Conservation (phyloP, 1,140 invertebrate genomes). For the Listronotus bonariensis region DNA sequence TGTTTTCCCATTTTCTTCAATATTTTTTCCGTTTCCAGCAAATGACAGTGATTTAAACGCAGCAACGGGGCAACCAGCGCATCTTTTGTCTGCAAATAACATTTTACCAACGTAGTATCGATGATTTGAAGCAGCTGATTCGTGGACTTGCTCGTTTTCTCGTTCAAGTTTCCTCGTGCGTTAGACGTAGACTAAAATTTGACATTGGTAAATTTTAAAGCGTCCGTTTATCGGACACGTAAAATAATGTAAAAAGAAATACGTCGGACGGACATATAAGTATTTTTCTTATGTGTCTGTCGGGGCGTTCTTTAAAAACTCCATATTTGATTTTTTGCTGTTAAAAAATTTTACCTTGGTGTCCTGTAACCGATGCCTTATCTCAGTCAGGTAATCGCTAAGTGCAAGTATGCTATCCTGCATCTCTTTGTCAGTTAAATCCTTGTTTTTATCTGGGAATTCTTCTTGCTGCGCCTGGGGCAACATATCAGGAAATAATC, state of each 20-base stretch:
- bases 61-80: constrained; percentile 88
- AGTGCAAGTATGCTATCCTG: constrained; percentile 88
- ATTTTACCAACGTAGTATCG: constrained; percentile 94
- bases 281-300: too few species aligned
- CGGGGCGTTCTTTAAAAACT: too few species aligned
- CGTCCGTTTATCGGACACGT: too few species aligned
- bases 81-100: constrained; percentile 96
- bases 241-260: too few species aligned
- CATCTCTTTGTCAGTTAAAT: constrained; percentile 80
- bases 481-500: constrained; percentile 85
- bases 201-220: background rate
- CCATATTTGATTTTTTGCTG: too few species aligned
- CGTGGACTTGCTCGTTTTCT: constrained; percentile 48
- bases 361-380: constrained; percentile 57
- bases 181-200: constrained; percentile 45
- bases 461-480: constrained; percentile 64
- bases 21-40: constrained; percentile 91
- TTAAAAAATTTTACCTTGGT: constrained; percentile 33
- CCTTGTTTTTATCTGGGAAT: constrained; percentile 61
- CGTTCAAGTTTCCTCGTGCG: constrained; percentile 52
- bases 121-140: constrained; percentile 86
- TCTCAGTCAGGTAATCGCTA: constrained; percentile 86
- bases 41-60: constrained; percentile 91
- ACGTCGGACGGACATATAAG: too few species aligned
- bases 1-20: constrained; percentile 86